Base-by-base conservation (phyloP, 2,888 invertebrate genomes). In the Glaucopsyche alexis region DNA sequence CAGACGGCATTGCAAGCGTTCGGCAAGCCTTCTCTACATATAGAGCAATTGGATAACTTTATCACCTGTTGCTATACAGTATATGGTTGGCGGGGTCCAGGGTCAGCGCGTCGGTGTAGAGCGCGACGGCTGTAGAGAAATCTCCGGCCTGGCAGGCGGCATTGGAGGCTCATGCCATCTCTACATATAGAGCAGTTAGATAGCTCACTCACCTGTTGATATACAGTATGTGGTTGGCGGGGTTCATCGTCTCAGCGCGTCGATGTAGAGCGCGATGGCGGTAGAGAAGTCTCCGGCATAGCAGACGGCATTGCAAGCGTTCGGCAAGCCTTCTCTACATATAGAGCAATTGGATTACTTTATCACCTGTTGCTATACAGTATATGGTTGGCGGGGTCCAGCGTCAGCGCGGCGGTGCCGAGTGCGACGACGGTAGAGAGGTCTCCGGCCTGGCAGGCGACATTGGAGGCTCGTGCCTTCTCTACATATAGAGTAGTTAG, bases 1-100 rank as follows among this genome's bases (percentile, higher is more conserved):
- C 97, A 97, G 50, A 97, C 97, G 4, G 97, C 95, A 86, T 97
- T 96, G 81, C 98, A 96, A n/a, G n/a, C n/a, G n/a, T n/a, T n/a
- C n/a, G n/a, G n/a, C n/a, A n/a, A n/a, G n/a, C n/a, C 92, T 98
- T 98, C 91, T 98, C 98, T 84, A 98, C 94, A 91, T 98, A 98
- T 76, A 98, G 94, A 70, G 97, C n/a, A n/a, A n/a, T n/a, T n/a
- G n/a, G n/a, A n/a, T 40, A 45, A 75, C 81, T n/a, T n/a, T n/a
- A n/a, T 82, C 75, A 93, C 93, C 96, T 91, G 90, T 99, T 99
- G 80, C 98, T 98, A 85, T 97, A 98, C 14, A 99, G 94, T 80
- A 99, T 98, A 83, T 97, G 96, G 93, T 98, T 96, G 83, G 97
- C 95, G 76, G 99, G 96, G 88, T 99, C 99, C 82, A 99, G 93